Base-by-base conservation (phyloP, 2,113 vertebrate species). In the Nannobrachium achirus region DNA sequence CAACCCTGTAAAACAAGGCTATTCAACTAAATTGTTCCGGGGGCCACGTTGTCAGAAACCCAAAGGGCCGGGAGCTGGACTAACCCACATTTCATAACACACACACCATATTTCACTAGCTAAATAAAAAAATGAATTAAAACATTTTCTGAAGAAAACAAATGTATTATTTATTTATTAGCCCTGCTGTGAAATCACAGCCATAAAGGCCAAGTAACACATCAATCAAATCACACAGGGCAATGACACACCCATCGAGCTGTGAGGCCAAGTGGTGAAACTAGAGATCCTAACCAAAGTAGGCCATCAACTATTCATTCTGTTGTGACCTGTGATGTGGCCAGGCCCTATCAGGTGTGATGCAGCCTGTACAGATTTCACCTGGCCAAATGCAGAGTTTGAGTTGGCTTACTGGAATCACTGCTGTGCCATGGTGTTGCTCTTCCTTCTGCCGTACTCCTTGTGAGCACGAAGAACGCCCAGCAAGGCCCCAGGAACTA, bases 291-390 rank as follows among this genome's bases (percentile, higher is more conserved):
- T 57, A 69, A n/a, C 63, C 44, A 78, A 89, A 92, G 78, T 82
- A 90, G 90, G 88, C 9, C 88, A 89, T 88, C 70, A 83, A 86
- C 75, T 86, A 86, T 91, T 90, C 56, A 85, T 82, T 59, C 66
- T 59, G 73, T 60, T 71, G 64, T 80, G 88, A 87, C 73, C 56
- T 71, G 64, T 80, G 88, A 87, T 76, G 64, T 49, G 25, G 5
- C 50, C 71, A 41, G 55, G 73, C 67, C 73, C 67, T 82, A 78
- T 86, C 76, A 70, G 88, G 84, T 88, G 85, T 74, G 59, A 73
- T 19, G 57, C 46, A 15, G 64, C 8, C 67, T 59, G 84, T 80
- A 59, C 81, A 77, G 83, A 89, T 89, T 87, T 86, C 76, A 73
- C 33, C 51, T 44, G 60, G 39, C 42, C 25, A 4, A 13, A 25